Evolutionary conservation across 2,797 vertebrate species (phyloP), one percentile per base, ranked within the genome.

Genomic region (Hyperoplus lanceolatus): DNA sequence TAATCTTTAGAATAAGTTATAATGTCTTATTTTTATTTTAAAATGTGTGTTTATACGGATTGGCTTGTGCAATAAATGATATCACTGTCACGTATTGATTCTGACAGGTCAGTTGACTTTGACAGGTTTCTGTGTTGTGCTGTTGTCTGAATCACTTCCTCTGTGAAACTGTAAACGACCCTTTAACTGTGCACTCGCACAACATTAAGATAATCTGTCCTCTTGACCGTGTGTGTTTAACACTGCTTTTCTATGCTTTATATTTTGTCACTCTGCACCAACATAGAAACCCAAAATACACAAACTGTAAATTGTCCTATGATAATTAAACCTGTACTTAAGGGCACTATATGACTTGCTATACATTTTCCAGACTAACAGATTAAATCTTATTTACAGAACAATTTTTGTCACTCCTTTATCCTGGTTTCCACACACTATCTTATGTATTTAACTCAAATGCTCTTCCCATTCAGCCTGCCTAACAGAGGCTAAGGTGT

Each of bases 321-420:
- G 95, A 89, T 90, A 90, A 93, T 94, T 83, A 80, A 94, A 92
- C 91, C 82, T 97, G 94, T 97, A 96, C 87, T 73, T 95, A 96
- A 96, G 80, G 81, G 90, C 92, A 93, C 87, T 93, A 93, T 95
- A 93, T 96, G 93, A 96, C 92, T 96, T 96, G 95, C 94, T 95
- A 95, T 96, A 95, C 92, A 84, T 95, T 95, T 96, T 94, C 29
- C 92, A 96, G 76, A 93, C 77, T 86, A 96, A 92, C 85, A 90
- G 95, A 98, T 97, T 97, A 98, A 99, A 92, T 96, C 94, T 86
- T 97, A 97, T 99, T 97, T 98, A 97, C 95, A 96, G 75, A 96
- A 96, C 70, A 90, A 14, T 15, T 70, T 73, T 77, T 80, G 80
- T 90, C 77, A 51, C 41, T 82, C 21, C 4, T 86, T 78, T 43